Evolutionary conservation across 92 coral and sea anemone species (phyloP), one percentile per base, ranked within the genome.

Genomic region (Zoanthus gigantus): DNA sequence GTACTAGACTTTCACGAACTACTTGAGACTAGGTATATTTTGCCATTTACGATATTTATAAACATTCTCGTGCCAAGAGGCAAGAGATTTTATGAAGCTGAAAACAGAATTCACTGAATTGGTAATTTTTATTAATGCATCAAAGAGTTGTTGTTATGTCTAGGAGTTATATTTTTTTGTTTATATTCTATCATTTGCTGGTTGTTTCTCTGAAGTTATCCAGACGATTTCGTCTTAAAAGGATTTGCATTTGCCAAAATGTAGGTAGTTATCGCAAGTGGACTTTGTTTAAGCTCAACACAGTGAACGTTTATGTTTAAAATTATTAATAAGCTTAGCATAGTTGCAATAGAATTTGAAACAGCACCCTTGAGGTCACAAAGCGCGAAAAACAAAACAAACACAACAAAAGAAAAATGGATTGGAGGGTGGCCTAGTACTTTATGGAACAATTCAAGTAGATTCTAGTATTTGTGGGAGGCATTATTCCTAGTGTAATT

Each of bases 241-340:
- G 44, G 84, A 61, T 80, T 65, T 65, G 85, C 46, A 28, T 32
- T 37, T 58, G 46, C 34, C 54, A n/a, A 77, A 77, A 18, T n/a
- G 42, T 1, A 61, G 63, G 16, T 42, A 52, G 66, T 30, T 77
- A 52, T 29, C 13, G 45, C 46, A 54, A 53, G 18, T 15, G 23
- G 23, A 53, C 7, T 53, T 30, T 28, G 31, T 4, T 52, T 29
- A 6, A 52, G 48, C 66, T 5, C 34, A 23, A 13, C 48, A 54
- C 67, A 77, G 54, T 54, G 45, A 5, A 50, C 67, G 74, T 81
- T 79, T 65, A 28, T 73, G 66, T 52, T 42, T 81, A 16, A 65
- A 81, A 30, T 2, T 31, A 9, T 11, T 68, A 31, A 68, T 18
- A 68, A 68, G 28, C 32, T 68, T 10, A 9, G 44, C 37, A 14